Percentiles rank a stretch among this genome's conserved stretches.
These are phyloP conservation scores for Oryzias woworae DNA, from an alignment of 2,113 vertebrate species.

Conservation along the genomic window DNA sequence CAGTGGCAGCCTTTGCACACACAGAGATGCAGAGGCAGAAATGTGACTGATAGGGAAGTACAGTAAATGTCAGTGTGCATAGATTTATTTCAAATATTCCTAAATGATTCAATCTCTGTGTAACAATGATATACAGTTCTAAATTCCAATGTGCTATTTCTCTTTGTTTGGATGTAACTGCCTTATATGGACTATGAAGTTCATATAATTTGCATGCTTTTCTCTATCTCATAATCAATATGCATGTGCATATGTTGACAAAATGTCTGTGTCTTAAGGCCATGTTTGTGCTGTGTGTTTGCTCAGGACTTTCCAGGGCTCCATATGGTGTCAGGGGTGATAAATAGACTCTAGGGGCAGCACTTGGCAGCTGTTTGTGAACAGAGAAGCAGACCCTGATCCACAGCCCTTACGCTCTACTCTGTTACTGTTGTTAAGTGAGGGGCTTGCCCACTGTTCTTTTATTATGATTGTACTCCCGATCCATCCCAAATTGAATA, in stretches of 20 bases:
- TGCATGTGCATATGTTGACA: slow-evolving; percentile 13
- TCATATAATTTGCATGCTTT: background rate
- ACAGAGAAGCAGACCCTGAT: slow-evolving; percentile 15
- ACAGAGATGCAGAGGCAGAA: slow-evolving; percentile 34
- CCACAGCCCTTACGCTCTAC: background rate
- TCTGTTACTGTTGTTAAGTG: slow-evolving; percentile 19
- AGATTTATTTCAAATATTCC: slow-evolving; percentile 24
- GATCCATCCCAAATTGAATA: too few species aligned
- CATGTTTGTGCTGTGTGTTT: slow-evolving; percentile 29
- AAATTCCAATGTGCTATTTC: background rate
- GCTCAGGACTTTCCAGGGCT: slow-evolving; percentile 28
- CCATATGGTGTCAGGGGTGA: slow-evolving; percentile 50
- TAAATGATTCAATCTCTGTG: slow-evolving; percentile 8
- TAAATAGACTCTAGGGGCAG: slow-evolving; percentile 41
- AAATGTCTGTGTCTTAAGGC: slow-evolving; percentile 17
- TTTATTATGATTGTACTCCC: too few species aligned
- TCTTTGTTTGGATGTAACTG: background rate
- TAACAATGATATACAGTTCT: background rate
- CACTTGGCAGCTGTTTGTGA: slow-evolving; percentile 38
- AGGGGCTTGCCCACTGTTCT: background rate
- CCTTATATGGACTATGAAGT: background rate
- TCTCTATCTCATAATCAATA: slow-evolving; percentile 2
- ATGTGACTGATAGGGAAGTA: too few species aligned
- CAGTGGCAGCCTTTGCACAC: slow-evolving; percentile 22
- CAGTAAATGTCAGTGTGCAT: slow-evolving; percentile 15